Percentiles rank a stretch among this genome's conserved stretches.
These are phyloP conservation scores for Antennarius maculatus DNA, from an alignment of 2,797 vertebrate genomes.

Conservation along the genomic window DNA sequence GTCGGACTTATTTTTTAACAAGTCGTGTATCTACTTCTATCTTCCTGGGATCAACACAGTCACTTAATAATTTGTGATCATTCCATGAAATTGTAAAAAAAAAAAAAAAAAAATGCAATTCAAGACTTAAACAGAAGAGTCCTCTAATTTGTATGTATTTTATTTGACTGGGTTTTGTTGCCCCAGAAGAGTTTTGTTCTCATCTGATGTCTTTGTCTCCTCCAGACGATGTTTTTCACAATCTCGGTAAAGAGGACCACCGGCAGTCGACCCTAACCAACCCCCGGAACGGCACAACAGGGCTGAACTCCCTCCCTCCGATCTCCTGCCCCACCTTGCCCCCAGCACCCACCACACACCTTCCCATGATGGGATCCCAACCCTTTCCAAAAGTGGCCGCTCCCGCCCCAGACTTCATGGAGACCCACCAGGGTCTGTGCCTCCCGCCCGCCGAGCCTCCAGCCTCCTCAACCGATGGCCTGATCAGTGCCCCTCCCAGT, in stretches of 20 bases:
- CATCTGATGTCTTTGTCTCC: conserved; percentile 25
- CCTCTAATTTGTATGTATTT: no score
- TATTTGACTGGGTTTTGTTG: no score
- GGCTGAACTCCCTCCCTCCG: conserved; percentile 87
- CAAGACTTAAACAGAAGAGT: no score
- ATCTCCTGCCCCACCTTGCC: conserved; percentile 85
- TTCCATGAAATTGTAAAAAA: no score
- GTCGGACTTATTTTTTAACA: no score
- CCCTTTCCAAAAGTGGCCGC: conserved; percentile 89
- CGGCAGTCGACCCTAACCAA: conserved; percentile 84
- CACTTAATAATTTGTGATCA: no score
- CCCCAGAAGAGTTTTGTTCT: not conserved
- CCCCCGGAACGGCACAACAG: conserved; percentile 88
- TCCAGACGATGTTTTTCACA: conserved; percentile 95
- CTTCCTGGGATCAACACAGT: no score
- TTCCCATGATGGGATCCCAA: conserved; percentile 85
- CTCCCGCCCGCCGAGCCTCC: conserved; percentile 86
- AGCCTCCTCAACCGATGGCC: conserved; percentile 82
- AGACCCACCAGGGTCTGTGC: conserved; percentile 88
- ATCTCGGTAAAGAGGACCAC: conserved; percentile 92
- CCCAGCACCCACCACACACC: conserved; percentile 85
- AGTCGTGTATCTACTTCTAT: no score
- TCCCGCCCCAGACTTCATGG: conserved; percentile 88
- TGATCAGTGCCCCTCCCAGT: conserved; percentile 91
- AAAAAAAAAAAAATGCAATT: no score